Base-by-base conservation (phyloP, 2,113 vertebrate genomes). In the Calcarius ornatus region DNA sequence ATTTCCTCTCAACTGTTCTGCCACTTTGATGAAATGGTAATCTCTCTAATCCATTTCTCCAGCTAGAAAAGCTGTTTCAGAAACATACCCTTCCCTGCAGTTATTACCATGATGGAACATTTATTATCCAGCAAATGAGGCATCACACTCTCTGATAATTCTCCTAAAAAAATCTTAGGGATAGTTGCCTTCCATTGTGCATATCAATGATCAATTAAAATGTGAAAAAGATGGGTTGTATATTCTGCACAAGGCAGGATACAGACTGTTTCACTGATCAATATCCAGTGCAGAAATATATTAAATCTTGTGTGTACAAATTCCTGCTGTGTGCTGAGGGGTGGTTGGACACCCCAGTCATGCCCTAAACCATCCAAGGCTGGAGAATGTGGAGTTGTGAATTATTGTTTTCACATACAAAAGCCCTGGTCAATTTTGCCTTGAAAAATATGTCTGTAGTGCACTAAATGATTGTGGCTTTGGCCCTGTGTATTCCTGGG, bases 11-110 rank as follows among this genome's bases (percentile, higher is more conserved):
- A 90, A 86, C 68, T 90, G 68, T 93, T 96, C 93, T 90, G 76
- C 90, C 88, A 81, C 90, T 92, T 95, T 92, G 92, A 96, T 95
- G 85, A 94, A 96, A 96, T 78, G 68, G 68, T 94, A 93, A 95
- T 96, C 85, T 95, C 86, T 93, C 64, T 87, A 91, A 96, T 94
- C 91, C 66, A 76, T 93, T 96, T 96, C 76, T 54, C 72, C 35
- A 94, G 68, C 66, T 94, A 82, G 76, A 66, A 53, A 90, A 92
- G 35, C 84, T 81, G 38, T 90, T 92, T 93, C 64, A 90, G 91
- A 56, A 97, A 73, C 12, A 53, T 81, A 53, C 47, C 57, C 40
- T 81, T 86, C 59, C 65, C 69, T 82, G 59, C 60, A 92, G 64
- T 87, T 96, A 88, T 95, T 86, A 89, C 86, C 66, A n/a, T 57